phyloP scores from a whole-genome alignment of 2,888 invertebrate species.

The Agrilus cyanescens region DNA sequence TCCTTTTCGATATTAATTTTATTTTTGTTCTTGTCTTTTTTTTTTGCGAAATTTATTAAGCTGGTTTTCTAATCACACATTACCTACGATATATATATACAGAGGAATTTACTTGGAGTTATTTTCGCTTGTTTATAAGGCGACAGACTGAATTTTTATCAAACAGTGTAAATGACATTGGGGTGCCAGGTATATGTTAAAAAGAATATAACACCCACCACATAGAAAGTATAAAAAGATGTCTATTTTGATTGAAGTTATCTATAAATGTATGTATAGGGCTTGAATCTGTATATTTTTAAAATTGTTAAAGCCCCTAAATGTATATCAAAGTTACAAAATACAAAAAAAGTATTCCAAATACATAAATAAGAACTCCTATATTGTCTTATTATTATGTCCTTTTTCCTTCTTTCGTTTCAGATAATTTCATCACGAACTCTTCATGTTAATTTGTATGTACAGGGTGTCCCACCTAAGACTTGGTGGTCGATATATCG shows the following conservation, averaged over 20 bases:
- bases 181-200: conserved; percentile 26
- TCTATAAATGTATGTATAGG: conserved; percentile 31
- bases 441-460: too few species aligned
- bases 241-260: conserved; percentile 32
- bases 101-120: too few species aligned
- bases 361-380: conserved; percentile 7
- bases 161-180: conserved; percentile 19
- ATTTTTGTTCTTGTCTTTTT: too few species aligned
- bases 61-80: too few species aligned
- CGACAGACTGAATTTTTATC: conserved; percentile 27
- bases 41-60: too few species aligned
- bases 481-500: too few species aligned
- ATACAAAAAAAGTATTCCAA: conserved; percentile 26
- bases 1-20: too few species aligned
- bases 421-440: too few species aligned
- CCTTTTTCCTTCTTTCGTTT: background rate
- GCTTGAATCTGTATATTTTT: conserved; percentile 34
- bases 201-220: conserved; percentile 19
- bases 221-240: conserved; percentile 21
- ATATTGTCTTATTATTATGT: conserved; percentile 2
- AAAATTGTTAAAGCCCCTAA: conserved; percentile 31
- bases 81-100: too few species aligned
- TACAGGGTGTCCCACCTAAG: too few species aligned
- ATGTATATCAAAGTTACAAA: conserved; percentile 30
- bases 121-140: conserved; percentile 21